phyloP scores from a whole-genome alignment of 2,888 invertebrate genomes.

The Asteroscopus sphinx region DNA sequence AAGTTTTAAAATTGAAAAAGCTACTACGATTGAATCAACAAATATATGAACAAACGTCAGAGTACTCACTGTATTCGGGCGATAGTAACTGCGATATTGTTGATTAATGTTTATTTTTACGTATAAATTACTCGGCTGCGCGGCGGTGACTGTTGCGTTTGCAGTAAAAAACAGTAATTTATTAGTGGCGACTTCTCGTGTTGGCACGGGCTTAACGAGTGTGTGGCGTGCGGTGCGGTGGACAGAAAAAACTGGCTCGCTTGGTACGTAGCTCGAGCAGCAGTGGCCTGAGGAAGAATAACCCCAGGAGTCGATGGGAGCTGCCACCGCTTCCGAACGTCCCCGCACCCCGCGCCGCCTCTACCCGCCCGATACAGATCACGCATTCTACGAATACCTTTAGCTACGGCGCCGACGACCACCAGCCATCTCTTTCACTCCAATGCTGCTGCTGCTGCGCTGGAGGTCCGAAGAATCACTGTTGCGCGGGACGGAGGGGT shows the following conservation, averaged over 20 bases:
- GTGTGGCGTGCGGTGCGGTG: conserved; percentile 90
- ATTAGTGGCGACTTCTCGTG: conserved; percentile 91
- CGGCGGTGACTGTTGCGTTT: conserved; percentile 89
- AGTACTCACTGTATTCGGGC: conserved; percentile 87
- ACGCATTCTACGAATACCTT: conserved; percentile 90
- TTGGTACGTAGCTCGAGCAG: conserved; percentile 88
- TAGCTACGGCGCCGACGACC: conserved; percentile 82
- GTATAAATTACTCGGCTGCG: conserved; percentile 87
- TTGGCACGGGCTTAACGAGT: conserved; percentile 91
- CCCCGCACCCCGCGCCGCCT: conserved; percentile 80
- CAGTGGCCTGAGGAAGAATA: conserved; percentile 91
- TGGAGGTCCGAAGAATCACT: conserved; percentile 73
- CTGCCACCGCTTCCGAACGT: conserved; percentile 90
- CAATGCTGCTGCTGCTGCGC: conserved; percentile 76
- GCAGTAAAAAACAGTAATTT: conserved; percentile 90
- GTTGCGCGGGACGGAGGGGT: conserved; percentile 82
- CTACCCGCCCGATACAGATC: conserved; percentile 88
- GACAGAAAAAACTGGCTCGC: conserved; percentile 91
- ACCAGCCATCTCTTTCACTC: conserved; percentile 85
- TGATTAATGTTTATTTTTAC: conserved; percentile 88
- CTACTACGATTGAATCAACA: conserved; percentile 73
- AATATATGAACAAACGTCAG: conserved; percentile 74
- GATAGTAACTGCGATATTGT: conserved; percentile 84
- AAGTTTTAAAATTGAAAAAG: conserved; percentile 69
- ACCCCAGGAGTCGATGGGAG: conserved; percentile 90